These are phyloP conservation scores for Lithophane semibrunnea DNA, from an alignment of 2,888 invertebrate species.

Conservation along the genomic window DNA sequence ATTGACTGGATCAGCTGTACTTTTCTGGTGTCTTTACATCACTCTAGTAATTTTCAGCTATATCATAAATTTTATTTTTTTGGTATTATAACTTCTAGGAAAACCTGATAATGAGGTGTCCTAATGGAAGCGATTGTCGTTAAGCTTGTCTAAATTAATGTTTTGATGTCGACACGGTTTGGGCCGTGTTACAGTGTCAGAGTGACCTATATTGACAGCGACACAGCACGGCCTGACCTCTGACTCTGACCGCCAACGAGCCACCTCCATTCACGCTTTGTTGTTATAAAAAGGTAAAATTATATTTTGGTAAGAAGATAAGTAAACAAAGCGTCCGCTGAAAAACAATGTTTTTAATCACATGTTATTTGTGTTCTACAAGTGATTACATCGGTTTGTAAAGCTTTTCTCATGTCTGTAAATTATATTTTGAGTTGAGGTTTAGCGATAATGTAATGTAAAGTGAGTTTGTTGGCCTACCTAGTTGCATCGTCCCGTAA, in stretches of 20 bases:
- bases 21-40: background rate
- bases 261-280: slow-evolving; percentile 46
- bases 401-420: background rate
- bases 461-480: background rate
- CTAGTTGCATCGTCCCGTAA: slow-evolving; percentile 22
- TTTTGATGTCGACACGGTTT: slow-evolving; percentile 51
- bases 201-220: slow-evolving; percentile 67
- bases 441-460: slow-evolving; percentile 14
- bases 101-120: slow-evolving; percentile 63
- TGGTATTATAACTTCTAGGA: background rate
- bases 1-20: background rate
- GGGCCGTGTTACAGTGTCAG: slow-evolving; percentile 49
- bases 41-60: slow-evolving; percentile 26
- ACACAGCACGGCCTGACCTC: slow-evolving; percentile 42
- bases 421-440: background rate
- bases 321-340: slow-evolving; percentile 19
- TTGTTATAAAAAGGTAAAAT: slow-evolving; percentile 40
- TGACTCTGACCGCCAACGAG: slow-evolving; percentile 48
- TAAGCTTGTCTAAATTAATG: slow-evolving; percentile 65
- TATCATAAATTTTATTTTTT: background rate
- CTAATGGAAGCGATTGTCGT: slow-evolving; percentile 68
- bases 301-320: slow-evolving; percentile 38
- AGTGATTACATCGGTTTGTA: slow-evolving; percentile 19
- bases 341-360: slow-evolving; percentile 3
- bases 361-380: slow-evolving; percentile 7